Conservation (phyloP, 2,113 vertebrate species). For the Ranitomeya imitator region DNA sequence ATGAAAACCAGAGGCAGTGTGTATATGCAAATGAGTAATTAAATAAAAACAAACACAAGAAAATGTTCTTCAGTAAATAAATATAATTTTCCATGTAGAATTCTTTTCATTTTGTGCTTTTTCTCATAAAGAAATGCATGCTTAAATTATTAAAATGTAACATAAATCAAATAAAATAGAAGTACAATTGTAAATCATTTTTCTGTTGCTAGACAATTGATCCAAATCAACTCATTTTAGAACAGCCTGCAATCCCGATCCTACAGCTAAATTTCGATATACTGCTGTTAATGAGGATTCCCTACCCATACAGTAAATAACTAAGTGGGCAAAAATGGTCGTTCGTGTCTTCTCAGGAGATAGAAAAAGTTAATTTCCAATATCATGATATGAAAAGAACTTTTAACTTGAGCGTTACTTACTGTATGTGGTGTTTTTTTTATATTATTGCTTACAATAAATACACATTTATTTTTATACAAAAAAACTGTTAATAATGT, state of each 20-base stretch:
- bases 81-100: background rate
- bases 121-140: background rate
- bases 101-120: background rate
- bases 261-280: background rate
- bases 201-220: background rate
- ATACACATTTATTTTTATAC: no score
- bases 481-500: no score
- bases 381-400: background rate
- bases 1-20: background rate
- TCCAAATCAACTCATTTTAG: background rate
- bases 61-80: background rate
- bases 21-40: background rate
- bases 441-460: no score
- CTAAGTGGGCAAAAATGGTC: background rate
- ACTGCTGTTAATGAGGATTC: background rate
- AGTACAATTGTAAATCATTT: background rate
- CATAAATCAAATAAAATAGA: background rate
- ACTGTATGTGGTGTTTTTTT: no score
- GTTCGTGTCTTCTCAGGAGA: background rate
- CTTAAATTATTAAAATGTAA: background rate
- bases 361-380: background rate
- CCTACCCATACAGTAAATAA: background rate
- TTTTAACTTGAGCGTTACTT: no score
- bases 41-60: conserved; percentile 9
- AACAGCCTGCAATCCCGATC: background rate